Base-by-base conservation (phyloP, 2,797 vertebrate genomes). In the Crenuchus spilurus region DNA sequence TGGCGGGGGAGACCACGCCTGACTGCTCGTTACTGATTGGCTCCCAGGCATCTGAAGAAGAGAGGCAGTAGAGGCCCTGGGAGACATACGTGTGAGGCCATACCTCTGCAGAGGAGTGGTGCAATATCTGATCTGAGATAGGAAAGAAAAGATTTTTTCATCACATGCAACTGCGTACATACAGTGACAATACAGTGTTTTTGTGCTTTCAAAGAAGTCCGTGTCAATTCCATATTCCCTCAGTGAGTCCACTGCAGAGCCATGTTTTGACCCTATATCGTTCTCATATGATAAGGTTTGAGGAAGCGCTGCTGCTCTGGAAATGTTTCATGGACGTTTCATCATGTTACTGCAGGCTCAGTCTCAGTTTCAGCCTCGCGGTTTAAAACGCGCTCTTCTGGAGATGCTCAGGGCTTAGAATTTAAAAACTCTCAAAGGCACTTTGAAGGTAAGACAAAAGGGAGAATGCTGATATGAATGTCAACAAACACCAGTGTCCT, bases 61-160 rank as follows among this genome's bases (percentile, higher is more conserved):
- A 97, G 85, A 99, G 94, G 90, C 97, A 99, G 90, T 99, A 99
- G 89, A 98, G 96, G 84, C 97, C 97, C 88, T 99, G 97, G 1
- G 97, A 97, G 87, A 99, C 95, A 0, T 99, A 99, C 2, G 95
- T 97, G 81, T 98, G 97, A 75, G 97, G 97, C 97, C 97, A 99
- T 81, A 97, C 95, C 48, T 99, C 97, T 28, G 95, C 94, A 71
- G 97, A 96, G 0, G 95, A 96, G 90, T 97, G 97, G 84, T 95
- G 95, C 79, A 98, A 86, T 62, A 95, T 96, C 90, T 97, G 97
- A 94, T 95, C 86, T 92, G 88, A 58, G 20, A 66, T 30, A 35
- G 31, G 83, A 76, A n/a, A 2, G 30, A 65, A 28, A 41, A 16
- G 8, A 28, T 51, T 39, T 16, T 68, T 24, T 80, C 66, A 54